Base-by-base conservation (phyloP, 2,113 vertebrate species). In the Arothron firmamentum region DNA sequence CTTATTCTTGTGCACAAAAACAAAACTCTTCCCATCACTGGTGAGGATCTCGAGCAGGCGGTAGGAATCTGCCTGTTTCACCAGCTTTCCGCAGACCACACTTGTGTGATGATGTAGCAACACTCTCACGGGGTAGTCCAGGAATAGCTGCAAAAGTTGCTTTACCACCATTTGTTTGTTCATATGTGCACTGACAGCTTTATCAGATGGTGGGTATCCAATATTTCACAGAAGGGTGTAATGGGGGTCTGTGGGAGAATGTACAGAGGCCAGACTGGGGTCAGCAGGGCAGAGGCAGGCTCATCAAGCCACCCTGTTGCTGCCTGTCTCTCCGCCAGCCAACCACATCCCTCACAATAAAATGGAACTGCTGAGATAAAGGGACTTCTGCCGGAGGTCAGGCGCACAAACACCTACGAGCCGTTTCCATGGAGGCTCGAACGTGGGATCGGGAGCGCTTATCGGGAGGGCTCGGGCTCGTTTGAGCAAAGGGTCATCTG, bases 231-330 rank as follows among this genome's bases (percentile, higher is more conserved):
- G 31, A 50, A 59, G 50, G 56, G 13, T 41, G 49, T 60, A 43
- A 15, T n/a, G 34, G 18, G 20, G 43, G 59, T 56, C 64, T 56
- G 59, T 83, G 77, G 71, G 80, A 84, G 77, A 79, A 41, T 63
- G 38, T 20, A 21, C 52, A 59, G n/a, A 64, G 69, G 74, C 45
- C 57, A 54, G 19, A 6, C 6, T 9, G 14, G 62, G 79, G 75
- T 71, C 68, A 62, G 38, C 31, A 31, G 54, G 43, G 67, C 75
- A 49, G 42, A 68, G 41, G 15, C 3, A 43, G 65, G 45, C 19
- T 59, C 59, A 43, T 67, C 65, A 53, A 62, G 46, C 62, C 65
- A 63, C 57, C 68, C 50, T 17, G 52, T 59, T 53, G 46, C 52
- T 38, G 64, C 67, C 59, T 48, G 78, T 65, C 60, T 2, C 38